phyloP scores from a whole-genome alignment of 2,113 vertebrate species.

The Myrmophylax atrothorax region DNA sequence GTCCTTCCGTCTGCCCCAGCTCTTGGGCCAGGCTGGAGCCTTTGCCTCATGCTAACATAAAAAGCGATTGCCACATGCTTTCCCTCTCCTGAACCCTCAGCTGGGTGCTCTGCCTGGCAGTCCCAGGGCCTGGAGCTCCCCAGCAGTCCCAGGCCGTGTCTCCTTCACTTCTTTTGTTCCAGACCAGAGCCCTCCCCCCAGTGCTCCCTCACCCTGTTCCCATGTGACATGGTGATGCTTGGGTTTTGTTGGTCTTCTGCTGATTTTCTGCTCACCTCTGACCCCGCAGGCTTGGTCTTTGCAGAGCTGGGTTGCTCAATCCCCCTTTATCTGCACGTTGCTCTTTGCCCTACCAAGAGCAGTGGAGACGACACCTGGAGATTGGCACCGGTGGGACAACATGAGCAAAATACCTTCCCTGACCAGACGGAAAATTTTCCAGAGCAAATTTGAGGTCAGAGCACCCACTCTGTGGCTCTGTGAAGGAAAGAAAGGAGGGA shows the following conservation, averaged over 20 bases:
- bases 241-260: conserved; percentile 25
- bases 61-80: background rate
- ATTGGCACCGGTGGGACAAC: conserved; percentile 36
- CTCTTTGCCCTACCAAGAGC: conserved; percentile 62
- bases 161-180: background rate
- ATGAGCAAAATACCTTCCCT: background rate
- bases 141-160: background rate
- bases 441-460: conserved; percentile 16
- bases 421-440: conserved; percentile 14
- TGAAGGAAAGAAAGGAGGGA: background rate
- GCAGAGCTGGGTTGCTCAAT: conserved; percentile 56
- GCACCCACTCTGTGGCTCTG: background rate
- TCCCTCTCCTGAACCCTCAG: background rate
- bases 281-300: conserved; percentile 39
- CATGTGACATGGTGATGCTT: conserved; percentile 9
- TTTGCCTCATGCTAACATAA: background rate
- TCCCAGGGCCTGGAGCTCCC: background rate
- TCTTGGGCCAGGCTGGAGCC: background rate
- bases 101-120: background rate
- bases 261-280: conserved; percentile 54
- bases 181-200: background rate
- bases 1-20: background rate
- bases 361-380: conserved; percentile 42
- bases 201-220: background rate
- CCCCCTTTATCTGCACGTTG: conserved; percentile 31